Evolutionary conservation across 2,797 vertebrate species (phyloP).

Genomic region (Cetoscarus ocellatus): DNA sequence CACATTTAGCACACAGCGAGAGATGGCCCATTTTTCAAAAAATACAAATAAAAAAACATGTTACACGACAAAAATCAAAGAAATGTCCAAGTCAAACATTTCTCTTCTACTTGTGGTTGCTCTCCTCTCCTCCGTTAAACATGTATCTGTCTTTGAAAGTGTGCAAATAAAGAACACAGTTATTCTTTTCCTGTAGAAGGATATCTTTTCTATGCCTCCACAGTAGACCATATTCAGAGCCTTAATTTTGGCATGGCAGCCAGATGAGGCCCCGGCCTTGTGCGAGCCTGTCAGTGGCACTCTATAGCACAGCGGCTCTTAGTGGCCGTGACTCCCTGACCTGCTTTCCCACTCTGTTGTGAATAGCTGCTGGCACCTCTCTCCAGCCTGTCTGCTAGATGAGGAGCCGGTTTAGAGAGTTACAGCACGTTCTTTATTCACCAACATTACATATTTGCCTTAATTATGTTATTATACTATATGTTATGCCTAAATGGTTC

Average conservation of each 20-base stretch:
- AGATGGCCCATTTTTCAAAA: constrained; percentile 47
- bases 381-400: constrained; percentile 79
- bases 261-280: constrained; percentile 77
- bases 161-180: constrained; percentile 5
- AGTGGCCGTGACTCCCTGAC: constrained; percentile 85
- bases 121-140: constrained; percentile 5
- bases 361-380: constrained; percentile 83
- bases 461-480: constrained; percentile 82
- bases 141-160: constrained; percentile 13
- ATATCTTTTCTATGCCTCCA: constrained; percentile 55
- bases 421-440: constrained; percentile 47
- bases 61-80: constrained; percentile 18
- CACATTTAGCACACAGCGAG: constrained; percentile 62
- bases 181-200: constrained; percentile 33
- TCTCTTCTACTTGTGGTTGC: constrained; percentile 7
- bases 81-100: constrained; percentile 1
- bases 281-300: constrained; percentile 79
- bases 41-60: constrained; percentile 32
- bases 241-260: constrained; percentile 56
- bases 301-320: constrained; percentile 81
- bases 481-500: constrained; percentile 58
- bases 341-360: constrained; percentile 78
- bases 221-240: constrained; percentile 51
- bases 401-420: constrained; percentile 75
- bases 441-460: constrained; percentile 72